Conservation (phyloP, 2,888 invertebrate species). For the Drosophila acutilabella region DNA sequence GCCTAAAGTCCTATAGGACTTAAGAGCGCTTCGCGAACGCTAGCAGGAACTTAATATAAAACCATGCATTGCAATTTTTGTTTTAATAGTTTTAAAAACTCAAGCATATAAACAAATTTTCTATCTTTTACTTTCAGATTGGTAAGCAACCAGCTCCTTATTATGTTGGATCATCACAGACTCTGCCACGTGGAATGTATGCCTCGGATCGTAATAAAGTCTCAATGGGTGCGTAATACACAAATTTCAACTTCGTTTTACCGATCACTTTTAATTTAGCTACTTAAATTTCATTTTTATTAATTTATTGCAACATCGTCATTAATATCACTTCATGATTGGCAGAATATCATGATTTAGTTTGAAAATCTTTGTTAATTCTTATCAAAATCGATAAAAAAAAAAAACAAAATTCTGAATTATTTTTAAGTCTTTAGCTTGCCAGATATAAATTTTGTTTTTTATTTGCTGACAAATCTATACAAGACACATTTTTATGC, state of each 20-base stretch:
- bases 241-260: background rate
- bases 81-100: too few species aligned
- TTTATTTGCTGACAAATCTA: background rate
- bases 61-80: too few species aligned
- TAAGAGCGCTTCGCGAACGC: too few species aligned
- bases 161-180: constrained; percentile 85
- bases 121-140: constrained; percentile 71
- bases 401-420: background rate
- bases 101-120: background rate
- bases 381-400: background rate
- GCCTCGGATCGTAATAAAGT: constrained; percentile 85
- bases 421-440: background rate
- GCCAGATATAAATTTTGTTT: background rate
- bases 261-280: background rate
- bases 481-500: too few species aligned
- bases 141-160: constrained; percentile 85
- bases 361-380: too few species aligned
- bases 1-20: too few species aligned
- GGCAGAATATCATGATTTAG: too few species aligned
- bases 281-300: background rate
- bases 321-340: too few species aligned
- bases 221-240: constrained; percentile 82
- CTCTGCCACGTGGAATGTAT: constrained; percentile 86
- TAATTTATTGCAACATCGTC: background rate
- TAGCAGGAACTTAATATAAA: too few species aligned